Conservation (phyloP, 2,113 vertebrate genomes). For the Sinocyclocheilus grahami region DNA sequence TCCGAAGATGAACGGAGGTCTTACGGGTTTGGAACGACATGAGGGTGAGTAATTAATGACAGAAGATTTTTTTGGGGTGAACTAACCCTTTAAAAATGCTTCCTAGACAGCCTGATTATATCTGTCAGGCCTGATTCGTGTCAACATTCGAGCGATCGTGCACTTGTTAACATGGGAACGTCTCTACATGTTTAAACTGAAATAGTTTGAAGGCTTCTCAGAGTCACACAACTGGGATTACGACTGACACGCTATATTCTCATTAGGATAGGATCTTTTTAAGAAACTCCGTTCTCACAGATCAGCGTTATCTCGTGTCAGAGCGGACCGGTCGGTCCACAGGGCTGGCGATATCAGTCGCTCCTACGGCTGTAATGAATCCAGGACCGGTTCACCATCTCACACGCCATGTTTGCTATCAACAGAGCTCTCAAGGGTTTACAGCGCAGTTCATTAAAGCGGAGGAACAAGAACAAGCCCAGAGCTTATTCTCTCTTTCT, state of each 20-base stretch:
- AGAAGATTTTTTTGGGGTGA: too few species aligned
- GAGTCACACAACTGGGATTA: slow-evolving; percentile 25
- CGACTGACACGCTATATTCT: slow-evolving; percentile 10
- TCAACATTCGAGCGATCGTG: background rate
- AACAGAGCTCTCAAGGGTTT: slow-evolving; percentile 39
- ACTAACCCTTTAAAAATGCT: too few species aligned
- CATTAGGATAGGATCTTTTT: slow-evolving; percentile 23
- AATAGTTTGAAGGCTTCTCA: background rate
- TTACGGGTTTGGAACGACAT: too few species aligned
- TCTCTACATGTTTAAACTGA: background rate
- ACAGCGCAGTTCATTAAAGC: slow-evolving; percentile 40
- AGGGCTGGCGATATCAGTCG: slow-evolving; percentile 23
- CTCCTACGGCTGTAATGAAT: slow-evolving; percentile 27
- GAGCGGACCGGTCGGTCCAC: background rate
- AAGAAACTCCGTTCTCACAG: slow-evolving; percentile 15
- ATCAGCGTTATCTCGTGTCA: slow-evolving; percentile 3
- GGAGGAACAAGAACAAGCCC: slow-evolving; percentile 38
- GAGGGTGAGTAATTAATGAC: too few species aligned
- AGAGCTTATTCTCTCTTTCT: slow-evolving; percentile 34
- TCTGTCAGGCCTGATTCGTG: background rate
- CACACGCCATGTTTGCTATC: slow-evolving; percentile 38
- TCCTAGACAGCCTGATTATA: background rate
- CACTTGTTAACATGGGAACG: background rate
- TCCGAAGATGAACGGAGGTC: too few species aligned
- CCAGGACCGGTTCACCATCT: slow-evolving; percentile 36